Percentiles rank a stretch among this genome's conserved stretches.
phyloP scores from a whole-genome alignment of 2,888 invertebrate genomes.

The Tupiocoris notatus region DNA sequence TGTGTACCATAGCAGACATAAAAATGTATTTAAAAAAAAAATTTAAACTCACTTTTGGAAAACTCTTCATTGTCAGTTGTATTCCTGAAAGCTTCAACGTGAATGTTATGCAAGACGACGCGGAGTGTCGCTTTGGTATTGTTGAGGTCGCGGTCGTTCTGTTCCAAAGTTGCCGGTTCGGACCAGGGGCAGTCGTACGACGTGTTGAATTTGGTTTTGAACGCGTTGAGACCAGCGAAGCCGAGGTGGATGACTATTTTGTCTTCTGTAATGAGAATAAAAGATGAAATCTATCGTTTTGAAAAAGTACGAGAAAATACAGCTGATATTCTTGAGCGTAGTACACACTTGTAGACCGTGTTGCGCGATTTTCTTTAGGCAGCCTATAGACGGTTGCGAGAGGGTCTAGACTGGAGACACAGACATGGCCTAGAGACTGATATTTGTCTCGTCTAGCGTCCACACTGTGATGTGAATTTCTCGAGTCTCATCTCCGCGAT shows the following conservation, averaged over 20 bases:
- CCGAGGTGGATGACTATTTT: not conserved
- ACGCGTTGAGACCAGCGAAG: constrained; percentile 4
- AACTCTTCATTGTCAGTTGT: constrained; percentile 60
- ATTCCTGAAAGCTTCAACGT: constrained; percentile 71
- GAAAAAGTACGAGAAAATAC: not conserved
- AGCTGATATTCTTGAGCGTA: too few relatives aligned
- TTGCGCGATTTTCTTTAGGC: too few relatives aligned
- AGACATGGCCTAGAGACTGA: too few relatives aligned
- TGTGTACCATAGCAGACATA: not conserved
- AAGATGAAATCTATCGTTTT: too few relatives aligned
- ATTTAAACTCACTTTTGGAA: constrained; percentile 60
- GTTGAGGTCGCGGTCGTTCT: constrained; percentile 25
- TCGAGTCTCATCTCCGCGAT: too few relatives aligned
- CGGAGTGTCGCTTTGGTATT: constrained; percentile 54
- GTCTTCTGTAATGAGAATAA: not conserved
- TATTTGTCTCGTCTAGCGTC: too few relatives aligned
- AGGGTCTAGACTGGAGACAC: too few relatives aligned
- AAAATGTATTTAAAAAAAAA: not conserved
- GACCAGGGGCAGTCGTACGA: constrained; percentile 30
- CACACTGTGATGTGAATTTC: too few relatives aligned
- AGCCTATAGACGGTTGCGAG: too few relatives aligned
- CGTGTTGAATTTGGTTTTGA: constrained; percentile 23
- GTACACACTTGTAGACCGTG: too few relatives aligned
- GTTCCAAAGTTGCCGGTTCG: constrained; percentile 17
- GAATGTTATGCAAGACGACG: constrained; percentile 63